Conservation (phyloP, 1,140 invertebrate genomes). For the Drosophila ficusphila region DNA sequence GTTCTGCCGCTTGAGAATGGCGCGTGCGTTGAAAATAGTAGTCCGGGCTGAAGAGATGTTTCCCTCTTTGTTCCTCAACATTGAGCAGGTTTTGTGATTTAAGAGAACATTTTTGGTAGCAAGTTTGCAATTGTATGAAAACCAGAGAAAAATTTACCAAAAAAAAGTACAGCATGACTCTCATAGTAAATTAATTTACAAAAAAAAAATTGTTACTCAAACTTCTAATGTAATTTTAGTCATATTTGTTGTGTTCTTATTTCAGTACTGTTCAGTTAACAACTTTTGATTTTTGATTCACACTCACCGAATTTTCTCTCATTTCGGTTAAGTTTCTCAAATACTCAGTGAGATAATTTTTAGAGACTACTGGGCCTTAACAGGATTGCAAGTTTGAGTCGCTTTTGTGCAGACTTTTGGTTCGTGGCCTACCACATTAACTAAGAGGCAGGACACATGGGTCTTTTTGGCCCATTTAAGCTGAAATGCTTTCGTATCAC, state of each 20-base stretch:
- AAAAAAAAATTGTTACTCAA: too few species aligned
- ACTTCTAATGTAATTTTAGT: too few species aligned
- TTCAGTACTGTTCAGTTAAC: too few species aligned
- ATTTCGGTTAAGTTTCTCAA: too few species aligned
- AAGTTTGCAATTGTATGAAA: not conserved
- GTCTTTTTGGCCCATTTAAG: conserved; percentile 14
- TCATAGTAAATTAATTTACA: too few species aligned
- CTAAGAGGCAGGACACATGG: conserved; percentile 5
- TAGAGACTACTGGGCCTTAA: too few species aligned
- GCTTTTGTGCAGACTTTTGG: conserved; percentile 71
- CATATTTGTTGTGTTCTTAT: too few species aligned
- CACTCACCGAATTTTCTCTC: too few species aligned
- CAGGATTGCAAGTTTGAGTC: conserved; percentile 37
- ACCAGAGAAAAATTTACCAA: too few species aligned
- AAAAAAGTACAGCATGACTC: too few species aligned
- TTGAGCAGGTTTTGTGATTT: conserved; percentile 2
- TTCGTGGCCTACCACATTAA: conserved; percentile 42
- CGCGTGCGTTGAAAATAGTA: conserved; percentile 37
- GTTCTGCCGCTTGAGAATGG: conserved; percentile 38
- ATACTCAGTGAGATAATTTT: not conserved
- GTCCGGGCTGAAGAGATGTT: conserved; percentile 9
- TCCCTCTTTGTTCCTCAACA: conserved; percentile 5
- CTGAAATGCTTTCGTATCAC: conserved; percentile 19
- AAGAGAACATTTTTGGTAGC: not conserved
- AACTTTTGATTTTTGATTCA: too few species aligned